Conservation (phyloP, 2,113 vertebrate genomes). For the Chelonoidis abingdonii region DNA sequence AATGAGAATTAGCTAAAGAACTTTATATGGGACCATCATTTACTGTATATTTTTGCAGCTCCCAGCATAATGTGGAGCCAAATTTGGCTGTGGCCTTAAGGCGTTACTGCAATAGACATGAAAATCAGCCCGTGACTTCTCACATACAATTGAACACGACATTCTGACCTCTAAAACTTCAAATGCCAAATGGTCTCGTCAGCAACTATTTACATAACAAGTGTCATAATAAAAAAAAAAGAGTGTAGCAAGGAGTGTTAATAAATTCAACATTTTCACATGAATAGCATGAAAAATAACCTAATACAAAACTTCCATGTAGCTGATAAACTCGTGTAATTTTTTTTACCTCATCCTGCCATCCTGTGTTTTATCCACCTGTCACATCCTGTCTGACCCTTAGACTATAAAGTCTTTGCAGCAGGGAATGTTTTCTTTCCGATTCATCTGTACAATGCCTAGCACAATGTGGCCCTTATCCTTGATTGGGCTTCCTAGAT, state of each 20-base stretch:
- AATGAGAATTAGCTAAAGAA: background rate
- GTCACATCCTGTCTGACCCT: background rate
- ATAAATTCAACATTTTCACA: slow-evolving; percentile 14
- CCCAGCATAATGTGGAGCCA: background rate
- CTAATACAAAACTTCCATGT: background rate
- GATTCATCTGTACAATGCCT: background rate
- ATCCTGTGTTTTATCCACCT: background rate
- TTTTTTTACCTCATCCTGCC: background rate
- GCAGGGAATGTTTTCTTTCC: background rate
- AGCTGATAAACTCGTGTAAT: slow-evolving; percentile 20
- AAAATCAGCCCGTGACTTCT: background rate
- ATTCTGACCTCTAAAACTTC: background rate
- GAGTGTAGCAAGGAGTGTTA: background rate
- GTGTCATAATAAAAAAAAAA: background rate
- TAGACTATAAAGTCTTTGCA: background rate
- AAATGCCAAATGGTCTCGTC: background rate
- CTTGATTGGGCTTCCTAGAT: background rate
- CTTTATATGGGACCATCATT: background rate
- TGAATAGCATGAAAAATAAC: slow-evolving; percentile 28
- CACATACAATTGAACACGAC: background rate
- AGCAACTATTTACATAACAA: background rate
- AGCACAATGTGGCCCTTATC: background rate
- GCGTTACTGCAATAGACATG: background rate
- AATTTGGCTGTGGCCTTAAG: background rate
- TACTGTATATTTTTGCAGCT: background rate